Conservation (phyloP, 2,113 vertebrate genomes). For the Calidris pugnax region DNA sequence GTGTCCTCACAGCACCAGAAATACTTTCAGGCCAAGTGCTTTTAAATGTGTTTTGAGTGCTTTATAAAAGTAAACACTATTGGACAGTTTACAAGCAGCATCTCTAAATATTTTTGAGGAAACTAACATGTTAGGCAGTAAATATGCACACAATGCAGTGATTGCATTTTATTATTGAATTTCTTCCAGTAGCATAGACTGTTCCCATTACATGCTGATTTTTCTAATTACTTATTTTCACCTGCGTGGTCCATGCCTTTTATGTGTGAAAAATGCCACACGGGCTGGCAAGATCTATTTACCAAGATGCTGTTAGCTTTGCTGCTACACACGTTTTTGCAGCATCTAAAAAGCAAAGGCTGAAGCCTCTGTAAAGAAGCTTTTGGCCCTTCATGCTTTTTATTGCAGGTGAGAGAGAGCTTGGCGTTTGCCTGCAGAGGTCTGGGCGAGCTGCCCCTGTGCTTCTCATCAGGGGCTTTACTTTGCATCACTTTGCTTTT, state of each 20-base stretch:
- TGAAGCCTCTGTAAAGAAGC: not conserved
- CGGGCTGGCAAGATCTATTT: not conserved
- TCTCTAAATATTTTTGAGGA: not conserved
- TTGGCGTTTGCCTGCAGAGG: not conserved
- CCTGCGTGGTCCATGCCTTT: not conserved
- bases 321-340: not conserved
- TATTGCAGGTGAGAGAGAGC: not conserved
- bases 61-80: not conserved
- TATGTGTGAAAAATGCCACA: not conserved
- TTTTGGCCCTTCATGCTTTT: not conserved
- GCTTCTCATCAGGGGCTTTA: not conserved
- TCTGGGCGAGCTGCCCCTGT: not conserved
- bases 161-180: not conserved
- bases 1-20: too few relatives aligned
- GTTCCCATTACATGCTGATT: not conserved
- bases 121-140: not conserved
- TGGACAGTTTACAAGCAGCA: not conserved
- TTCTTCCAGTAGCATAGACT: not conserved
- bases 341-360: not conserved
- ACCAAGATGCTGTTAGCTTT: not conserved
- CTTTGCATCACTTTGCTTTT: not conserved
- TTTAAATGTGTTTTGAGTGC: not conserved
- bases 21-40: not conserved
- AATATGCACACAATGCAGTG: not conserved
- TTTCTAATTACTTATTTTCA: not conserved